Base-by-base conservation (phyloP, 2,797 vertebrate species). In the Apogon talboti region DNA sequence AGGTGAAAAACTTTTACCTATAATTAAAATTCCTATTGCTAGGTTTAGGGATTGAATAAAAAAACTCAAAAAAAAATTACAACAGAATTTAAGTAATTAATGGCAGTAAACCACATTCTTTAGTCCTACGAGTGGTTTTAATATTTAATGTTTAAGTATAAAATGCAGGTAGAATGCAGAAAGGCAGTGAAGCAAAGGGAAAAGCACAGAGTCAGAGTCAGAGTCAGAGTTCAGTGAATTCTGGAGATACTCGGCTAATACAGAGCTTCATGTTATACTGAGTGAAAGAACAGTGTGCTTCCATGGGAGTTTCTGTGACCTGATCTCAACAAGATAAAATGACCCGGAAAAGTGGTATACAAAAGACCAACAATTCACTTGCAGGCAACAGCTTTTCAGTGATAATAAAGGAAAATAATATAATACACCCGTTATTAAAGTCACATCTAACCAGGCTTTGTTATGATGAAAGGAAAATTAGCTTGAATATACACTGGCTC, bases 381-480 rank as follows among this genome's bases (percentile, higher is more conserved):
- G 24, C 44, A 6, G 37, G 73, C 41, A 53, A 58, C 50, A 64
- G 43, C 35, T 55, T 18, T 30, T 59, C 7, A 35, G 3, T 41
- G 48, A 11, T 1, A 24, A 43, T 19, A 43, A 35, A 3, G 33
- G 33, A 35, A 35, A 35, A 35, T 35, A 35, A 9, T 35, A 35
- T 35, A 35, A 35, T 35, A 35, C 33, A 1, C 33, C 1, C 10
- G 9, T 35, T 8, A 35, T 35, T 35, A 10, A 8, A 35, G 7
- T 35, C 33, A 1, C 9, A 10, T 10, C 33, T 8, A 35, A 35
- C 7, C 33, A 9, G 9, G 2, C 9, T 8, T 30, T 30, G 28
- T 8, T 30, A 30, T 30, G 4, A 30, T 30, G 6, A 30, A 30
- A n/a, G 0, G 1, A 24, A 11, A 40, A 38, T 30, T 40, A 8